Evolutionary conservation across 2,888 invertebrate species (phyloP), one percentile per base, ranked within the genome.

Genomic region (Pristionchus mayeri): DNA sequence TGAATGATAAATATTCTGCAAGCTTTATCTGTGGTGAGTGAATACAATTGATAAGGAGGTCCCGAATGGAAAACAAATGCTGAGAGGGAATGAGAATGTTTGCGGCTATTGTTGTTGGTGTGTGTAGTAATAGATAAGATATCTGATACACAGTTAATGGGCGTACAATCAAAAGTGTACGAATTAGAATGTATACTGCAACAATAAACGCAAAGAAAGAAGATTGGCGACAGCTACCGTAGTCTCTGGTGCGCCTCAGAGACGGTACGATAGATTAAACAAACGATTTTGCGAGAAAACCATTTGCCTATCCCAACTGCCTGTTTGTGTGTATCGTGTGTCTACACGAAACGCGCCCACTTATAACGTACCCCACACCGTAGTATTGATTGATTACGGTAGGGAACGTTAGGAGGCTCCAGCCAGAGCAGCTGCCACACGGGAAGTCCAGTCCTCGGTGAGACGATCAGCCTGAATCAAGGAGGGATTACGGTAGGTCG

Each of bases 221-320:
- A 67, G 67, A 67, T 67, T 67, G 67, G 67, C 67, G 67, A 67
- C 40, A 67, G 67, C 67, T 67, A 67, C 67, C 67, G 67, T 67
- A 67, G 21, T 37, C 67, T n/a, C 67, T 67, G 67, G 67, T 67
- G 67, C 67, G 67, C 67, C 34, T 67, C 67, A 67, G 67, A 67
- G 67, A 37, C 18, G 67, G 67, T 67, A 67, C 67, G 67, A 67
- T 67, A 67, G 67, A 37, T 67, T 37, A 67, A 67, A 30, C 67
- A 67, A 37, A 67, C 27, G 67, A 67, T 44, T 67, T 37, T n/a
- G n/a, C n/a, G n/a, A 40, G 18, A 9, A 6, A 67, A 67, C n/a
- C 67, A 67, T 67, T 37, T 37, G 67, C n/a, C 37, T 67, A 67
- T 67, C 67, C 67, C 67, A 67, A 67, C 67, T 67, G 67, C 67